These are phyloP conservation scores for Exocentrus adspersus DNA, from an alignment of 2,888 invertebrate genomes.

Conservation along the genomic window DNA sequence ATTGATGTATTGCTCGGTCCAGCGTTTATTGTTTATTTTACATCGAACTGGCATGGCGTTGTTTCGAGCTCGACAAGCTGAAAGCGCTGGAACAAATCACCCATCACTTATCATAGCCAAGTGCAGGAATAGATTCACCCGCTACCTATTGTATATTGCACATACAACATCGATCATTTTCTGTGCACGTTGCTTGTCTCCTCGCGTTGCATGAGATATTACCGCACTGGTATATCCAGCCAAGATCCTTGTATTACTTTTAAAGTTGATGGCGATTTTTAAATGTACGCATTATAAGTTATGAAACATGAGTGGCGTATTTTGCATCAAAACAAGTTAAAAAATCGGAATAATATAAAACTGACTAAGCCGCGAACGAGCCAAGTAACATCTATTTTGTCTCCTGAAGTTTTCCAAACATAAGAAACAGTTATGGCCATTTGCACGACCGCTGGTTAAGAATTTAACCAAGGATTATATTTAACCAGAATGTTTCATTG, in stretches of 20 bases:
- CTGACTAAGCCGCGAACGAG: no score
- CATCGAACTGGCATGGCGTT: slow-evolving; percentile 29
- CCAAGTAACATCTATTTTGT: no score
- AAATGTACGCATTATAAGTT: no score
- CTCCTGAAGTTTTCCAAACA: no score
- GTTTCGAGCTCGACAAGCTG: slow-evolving; percentile 37
- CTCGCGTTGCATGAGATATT: slow-evolving; percentile 18
- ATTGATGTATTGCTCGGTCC: slow-evolving; percentile 22
- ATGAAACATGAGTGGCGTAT: no score
- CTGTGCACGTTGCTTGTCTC: slow-evolving; percentile 31
- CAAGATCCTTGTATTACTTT: slow-evolving; percentile 6
- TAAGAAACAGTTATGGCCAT: no score
- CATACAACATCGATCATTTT: slow-evolving; percentile 51
- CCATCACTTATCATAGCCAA: slow-evolving; percentile 49
- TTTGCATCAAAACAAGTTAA: no score
- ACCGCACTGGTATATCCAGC: not conserved
- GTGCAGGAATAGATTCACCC: slow-evolving; percentile 50
- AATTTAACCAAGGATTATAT: no score
- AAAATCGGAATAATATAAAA: no score
- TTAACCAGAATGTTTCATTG: no score
- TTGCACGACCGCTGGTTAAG: no score
- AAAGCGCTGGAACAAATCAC: slow-evolving; percentile 51
- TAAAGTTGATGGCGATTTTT: no score
- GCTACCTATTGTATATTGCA: slow-evolving; percentile 56
- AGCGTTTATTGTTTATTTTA: slow-evolving; percentile 41